Evolutionary conservation across 2,797 vertebrate genomes (phyloP).

Genomic region (Acomys russatus): DNA sequence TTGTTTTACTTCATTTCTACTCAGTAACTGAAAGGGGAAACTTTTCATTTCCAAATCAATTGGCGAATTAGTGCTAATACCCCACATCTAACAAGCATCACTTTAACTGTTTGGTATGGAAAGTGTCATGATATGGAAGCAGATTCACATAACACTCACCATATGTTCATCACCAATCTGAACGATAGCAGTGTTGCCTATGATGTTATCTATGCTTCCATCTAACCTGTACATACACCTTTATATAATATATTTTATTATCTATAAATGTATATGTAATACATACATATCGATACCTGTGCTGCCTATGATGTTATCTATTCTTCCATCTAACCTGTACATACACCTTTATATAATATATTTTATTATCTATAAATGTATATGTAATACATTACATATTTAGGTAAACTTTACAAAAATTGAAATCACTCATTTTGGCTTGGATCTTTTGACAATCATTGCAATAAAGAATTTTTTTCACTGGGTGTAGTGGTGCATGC

Average conservation of each 20-base stretch:
- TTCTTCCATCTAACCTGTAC: neutral
- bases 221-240: neutral
- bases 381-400: neutral
- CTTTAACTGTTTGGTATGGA: conserved; percentile 27
- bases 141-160: conserved; percentile 15
- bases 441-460: conserved; percentile 3
- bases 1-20: neutral
- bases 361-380: no score
- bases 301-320: neutral
- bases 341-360: neutral
- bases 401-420: conserved; percentile 38
- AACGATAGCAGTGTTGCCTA: neutral
- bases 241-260: no score
- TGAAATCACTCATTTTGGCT: conserved; percentile 50
- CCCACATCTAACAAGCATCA: neutral
- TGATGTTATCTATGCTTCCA: neutral
- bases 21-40: neutral
- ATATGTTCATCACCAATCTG: neutral
- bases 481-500: no score
- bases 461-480: neutral
- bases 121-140: conserved; percentile 19
- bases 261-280: no score
- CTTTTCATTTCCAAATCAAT: conserved; percentile 9
- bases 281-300: neutral
- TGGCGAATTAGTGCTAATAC: neutral